A percentile compares a stretch with the other conserved stretches of the same genome.
phyloP scores from a whole-genome alignment of 2,797 vertebrate species.

The Chelmon rostratus region DNA sequence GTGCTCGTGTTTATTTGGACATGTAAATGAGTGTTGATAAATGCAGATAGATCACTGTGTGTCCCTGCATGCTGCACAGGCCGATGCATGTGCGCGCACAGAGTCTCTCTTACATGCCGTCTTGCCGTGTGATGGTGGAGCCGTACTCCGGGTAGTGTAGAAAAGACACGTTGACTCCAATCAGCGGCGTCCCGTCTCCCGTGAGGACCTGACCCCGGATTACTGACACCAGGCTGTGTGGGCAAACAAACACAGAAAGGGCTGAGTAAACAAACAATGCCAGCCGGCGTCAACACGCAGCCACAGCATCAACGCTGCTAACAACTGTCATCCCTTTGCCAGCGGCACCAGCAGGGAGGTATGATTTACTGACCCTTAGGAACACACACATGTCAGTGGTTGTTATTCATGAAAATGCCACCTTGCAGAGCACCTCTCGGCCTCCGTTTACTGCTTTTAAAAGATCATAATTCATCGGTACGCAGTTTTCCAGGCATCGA shows the following conservation, averaged over 20 bases:
- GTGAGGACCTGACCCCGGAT: conserved; percentile 98
- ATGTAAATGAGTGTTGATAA: conserved; percentile 37
- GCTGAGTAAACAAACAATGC: conserved; percentile 70
- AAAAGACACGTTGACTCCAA: conserved; percentile 98
- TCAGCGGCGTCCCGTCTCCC: conserved; percentile 96
- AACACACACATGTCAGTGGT: conserved; percentile 55
- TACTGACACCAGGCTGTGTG: conserved; percentile 92
- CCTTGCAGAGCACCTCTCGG: conserved; percentile 33
- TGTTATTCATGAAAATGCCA: conserved; percentile 66
- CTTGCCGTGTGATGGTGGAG: conserved; percentile 95
- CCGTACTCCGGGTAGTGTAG: conserved; percentile 95
- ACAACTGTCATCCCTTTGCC: conserved; percentile 59
- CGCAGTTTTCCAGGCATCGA: conserved; percentile 42
- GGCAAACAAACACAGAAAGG: conserved; percentile 73
- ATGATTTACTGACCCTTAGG: conserved; percentile 65
- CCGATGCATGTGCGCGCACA: conserved; percentile 14
- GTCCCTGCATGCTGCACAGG: background rate
- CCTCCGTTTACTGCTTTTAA: conserved; percentile 60
- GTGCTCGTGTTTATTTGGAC: conserved; percentile 39
- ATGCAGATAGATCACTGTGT: background rate
- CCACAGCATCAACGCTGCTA: conserved; percentile 26
- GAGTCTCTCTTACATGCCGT: conserved; percentile 93
- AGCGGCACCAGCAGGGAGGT: conserved; percentile 43
- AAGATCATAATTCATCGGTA: conserved; percentile 64
- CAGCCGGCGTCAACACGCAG: conserved; percentile 49